Conservation (phyloP, 2,113 vertebrate species). For the Phaethornis superciliosus region DNA sequence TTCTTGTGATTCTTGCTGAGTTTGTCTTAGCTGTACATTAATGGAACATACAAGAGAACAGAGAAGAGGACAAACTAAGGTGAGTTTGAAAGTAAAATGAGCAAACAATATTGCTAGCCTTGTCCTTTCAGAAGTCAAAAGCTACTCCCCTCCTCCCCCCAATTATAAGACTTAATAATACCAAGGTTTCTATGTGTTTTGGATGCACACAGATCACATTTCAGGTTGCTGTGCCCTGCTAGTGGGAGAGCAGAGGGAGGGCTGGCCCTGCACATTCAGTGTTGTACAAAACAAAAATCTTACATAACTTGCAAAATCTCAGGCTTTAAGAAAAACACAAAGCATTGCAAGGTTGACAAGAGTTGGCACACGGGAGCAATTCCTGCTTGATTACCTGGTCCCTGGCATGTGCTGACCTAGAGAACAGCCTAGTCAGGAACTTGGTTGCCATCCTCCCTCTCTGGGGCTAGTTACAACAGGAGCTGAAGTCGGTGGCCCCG, state of each 20-base stretch:
- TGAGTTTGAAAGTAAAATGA: slow-evolving; percentile 61
- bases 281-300: not conserved
- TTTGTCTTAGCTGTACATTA: slow-evolving; percentile 46
- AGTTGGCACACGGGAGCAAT: slow-evolving; percentile 9
- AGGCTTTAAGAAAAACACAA: not conserved
- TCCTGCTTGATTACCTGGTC: not conserved
- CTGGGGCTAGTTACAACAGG: not conserved
- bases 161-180: slow-evolving; percentile 19
- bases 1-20: slow-evolving; percentile 56
- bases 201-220: slow-evolving; percentile 25
- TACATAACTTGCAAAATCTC: not conserved
- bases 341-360: not conserved
- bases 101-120: slow-evolving; percentile 46
- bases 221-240: slow-evolving; percentile 51
- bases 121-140: slow-evolving; percentile 58
- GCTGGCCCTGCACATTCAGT: not conserved
- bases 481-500: not conserved
- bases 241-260: not conserved
- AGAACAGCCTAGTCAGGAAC: slow-evolving; percentile 17
- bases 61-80: slow-evolving; percentile 56
- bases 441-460: not conserved
- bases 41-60: slow-evolving; percentile 37
- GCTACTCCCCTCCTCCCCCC: slow-evolving; percentile 24
- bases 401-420: slow-evolving; percentile 11
- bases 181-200: slow-evolving; percentile 27